Evolutionary conservation across 2,113 vertebrate species (phyloP), one percentile per base, ranked within the genome.

Genomic region (Heteronetta atricapilla): DNA sequence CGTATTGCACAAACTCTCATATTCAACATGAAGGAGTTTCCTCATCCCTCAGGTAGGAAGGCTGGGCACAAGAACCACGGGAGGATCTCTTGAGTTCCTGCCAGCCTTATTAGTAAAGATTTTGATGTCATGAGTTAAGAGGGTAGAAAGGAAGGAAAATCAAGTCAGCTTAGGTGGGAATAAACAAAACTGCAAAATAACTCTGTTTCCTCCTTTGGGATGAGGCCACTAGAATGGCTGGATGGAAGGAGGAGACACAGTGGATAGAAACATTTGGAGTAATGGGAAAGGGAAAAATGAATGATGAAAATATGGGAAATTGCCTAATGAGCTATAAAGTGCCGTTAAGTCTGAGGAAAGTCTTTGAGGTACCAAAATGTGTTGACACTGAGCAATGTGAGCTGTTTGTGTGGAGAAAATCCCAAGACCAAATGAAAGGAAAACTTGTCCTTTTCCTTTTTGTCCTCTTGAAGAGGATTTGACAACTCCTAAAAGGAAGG

Each of bases 11-110:
- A 62, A 92, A 63, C 58, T 95, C 82, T 74, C 76, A 93, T 44
- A 86, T 96, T 94, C 75, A 79, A 96, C 93, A 89, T 97, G 85
- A 92, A 63, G n/a, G 89, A 28, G 89, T 94, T 90, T 90, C 68
- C 77, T 89, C 11, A 5, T 68, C 78, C 68, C 31, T 78, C 36
- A 17, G n/a, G 34, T 56, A 70, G 62, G 72, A 80, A 73, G 29
- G 10, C 40, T 93, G 69, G 18, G 26, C 53, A 34, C 22, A 38
- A 53, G 40, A 85, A 67, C 14, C 25, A 6, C 3, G 6, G 70
- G 60, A 59, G 56, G 29, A 55, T 0, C 18, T 88, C 86, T 9
- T 53, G 46, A 81, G 36, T 80, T 88, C 63, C 22, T 60, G 28
- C 40, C 62, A 67, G 33, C 13, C 48, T 89, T 34, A 42, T 69